phyloP scores from a whole-genome alignment of 2,888 invertebrate genomes.

The Lobophora halterata region DNA sequence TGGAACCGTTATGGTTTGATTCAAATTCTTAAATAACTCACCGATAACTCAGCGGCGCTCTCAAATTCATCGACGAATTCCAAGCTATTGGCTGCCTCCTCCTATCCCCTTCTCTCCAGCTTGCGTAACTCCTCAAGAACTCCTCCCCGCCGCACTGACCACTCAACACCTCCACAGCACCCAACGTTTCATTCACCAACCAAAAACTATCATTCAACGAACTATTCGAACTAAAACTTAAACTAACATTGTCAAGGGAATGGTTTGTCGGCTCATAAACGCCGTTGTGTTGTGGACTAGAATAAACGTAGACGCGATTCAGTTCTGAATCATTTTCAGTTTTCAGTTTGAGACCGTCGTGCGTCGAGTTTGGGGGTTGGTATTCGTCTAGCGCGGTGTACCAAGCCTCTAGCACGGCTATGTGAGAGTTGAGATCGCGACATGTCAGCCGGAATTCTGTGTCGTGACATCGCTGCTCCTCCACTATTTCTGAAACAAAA shows the following conservation, averaged over 20 bases:
- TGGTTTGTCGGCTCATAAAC: conserved; percentile 57
- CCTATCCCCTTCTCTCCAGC: conserved; percentile 68
- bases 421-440: conserved; percentile 82
- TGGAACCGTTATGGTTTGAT: too few relatives aligned
- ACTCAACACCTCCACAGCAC: conserved; percentile 54
- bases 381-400: conserved; percentile 69
- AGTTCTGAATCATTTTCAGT: conserved; percentile 69
- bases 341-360: conserved; percentile 47
- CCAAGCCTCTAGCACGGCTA: conserved; percentile 83
- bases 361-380: conserved; percentile 40
- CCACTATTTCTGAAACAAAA: conserved; percentile 82
- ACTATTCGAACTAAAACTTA: conserved; percentile 25
- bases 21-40: conserved; percentile 50
- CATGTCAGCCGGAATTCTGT: conserved; percentile 83
- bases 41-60: conserved; percentile 77
- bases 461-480: conserved; percentile 82
- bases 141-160: conserved; percentile 51
- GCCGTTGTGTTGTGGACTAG: conserved; percentile 74
- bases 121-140: conserved; percentile 66
- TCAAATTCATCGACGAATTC: conserved; percentile 62
- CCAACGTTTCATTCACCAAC: conserved; percentile 49
- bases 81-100: conserved; percentile 46
- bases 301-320: conserved; percentile 64
- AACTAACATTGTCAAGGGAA: conserved; percentile 48
- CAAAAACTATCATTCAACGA: conserved; percentile 45